Evolutionary conservation across 2,797 vertebrate species (phyloP).

Genomic region (Poliocrania exsul): DNA sequence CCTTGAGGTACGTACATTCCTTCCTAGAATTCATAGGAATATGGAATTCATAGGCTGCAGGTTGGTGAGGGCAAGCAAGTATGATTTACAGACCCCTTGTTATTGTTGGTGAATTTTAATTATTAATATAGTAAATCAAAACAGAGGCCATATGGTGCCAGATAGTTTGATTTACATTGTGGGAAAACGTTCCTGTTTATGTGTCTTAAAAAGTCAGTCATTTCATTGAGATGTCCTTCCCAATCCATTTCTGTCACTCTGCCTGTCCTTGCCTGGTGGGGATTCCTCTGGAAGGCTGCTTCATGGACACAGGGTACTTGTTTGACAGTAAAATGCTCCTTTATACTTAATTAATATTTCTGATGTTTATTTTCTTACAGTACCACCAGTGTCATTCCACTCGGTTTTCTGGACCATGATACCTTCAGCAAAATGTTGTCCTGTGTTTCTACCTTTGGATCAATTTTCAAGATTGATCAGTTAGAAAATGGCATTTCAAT

Average conservation of each 20-base stretch:
- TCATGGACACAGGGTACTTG: fast-evolving
- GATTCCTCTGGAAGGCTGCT: neutral
- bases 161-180: neutral
- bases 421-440: neutral
- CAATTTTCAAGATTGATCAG: neutral
- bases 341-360: neutral
- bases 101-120: neutral
- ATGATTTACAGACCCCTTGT: neutral
- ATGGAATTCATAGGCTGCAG: neutral
- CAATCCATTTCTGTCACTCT: neutral
- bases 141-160: neutral
- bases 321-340: neutral
- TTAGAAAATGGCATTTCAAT: neutral
- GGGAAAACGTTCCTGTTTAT: neutral
- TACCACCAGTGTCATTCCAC: neutral
- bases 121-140: neutral
- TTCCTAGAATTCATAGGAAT: neutral
- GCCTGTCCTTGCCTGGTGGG: neutral
- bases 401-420: neutral
- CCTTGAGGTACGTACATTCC: neutral
- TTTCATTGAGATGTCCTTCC: neutral
- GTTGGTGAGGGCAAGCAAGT: neutral
- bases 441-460: neutral
- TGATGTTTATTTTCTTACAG: neutral
- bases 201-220: neutral